Evolutionary conservation across 1,140 invertebrate species (phyloP), one percentile per base, ranked within the genome.

Genomic region (Nasonia giraulti): DNA sequence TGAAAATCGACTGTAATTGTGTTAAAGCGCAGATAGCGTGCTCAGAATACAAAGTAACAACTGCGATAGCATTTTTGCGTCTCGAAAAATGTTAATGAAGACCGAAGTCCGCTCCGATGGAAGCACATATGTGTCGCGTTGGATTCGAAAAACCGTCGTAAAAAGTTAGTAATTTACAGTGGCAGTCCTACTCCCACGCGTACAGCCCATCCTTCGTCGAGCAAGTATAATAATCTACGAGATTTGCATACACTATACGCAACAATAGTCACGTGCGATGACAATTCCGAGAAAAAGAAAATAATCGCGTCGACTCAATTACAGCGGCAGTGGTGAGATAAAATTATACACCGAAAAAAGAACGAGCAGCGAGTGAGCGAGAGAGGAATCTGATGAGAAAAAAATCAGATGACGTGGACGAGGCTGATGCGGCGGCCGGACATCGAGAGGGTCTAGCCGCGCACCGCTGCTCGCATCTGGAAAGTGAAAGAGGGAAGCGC

Each of bases 401-500:
- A 62, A 50, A 78, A 74, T 50, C 12, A 84, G 87, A 75, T 89
- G 88, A 88, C 88, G 88, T 89, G 88, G 87, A 86, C 82, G 62
- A 69, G 81, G 27, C 77, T 71, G 84, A 78, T 81, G 17, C 50
- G 80, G 73, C 50, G 69, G 71, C 47, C 20, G 55, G 12, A 84
- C 85, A 69, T 83, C 84, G 80, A 20, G 10, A 71, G 33, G 69
- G 20, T 44, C 20, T 50, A 27, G 20, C 27, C 40, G 76, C 75
- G 40, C 12, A 50, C 33, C 11, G 75, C n/a, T 44, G 40, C 37
- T 40, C 37, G 37, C 44, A 27, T 27, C 47, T 27, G 31, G 12
- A 44, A 37, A 73, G 33, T 11, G 23, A 81, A 31, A 75, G 82
- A 83, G 62, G 44, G 75, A 78, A n/a, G 33, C 27, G 74, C 10